phyloP scores from a whole-genome alignment of 1,140 invertebrate genomes.

The Microplitis mediator region DNA sequence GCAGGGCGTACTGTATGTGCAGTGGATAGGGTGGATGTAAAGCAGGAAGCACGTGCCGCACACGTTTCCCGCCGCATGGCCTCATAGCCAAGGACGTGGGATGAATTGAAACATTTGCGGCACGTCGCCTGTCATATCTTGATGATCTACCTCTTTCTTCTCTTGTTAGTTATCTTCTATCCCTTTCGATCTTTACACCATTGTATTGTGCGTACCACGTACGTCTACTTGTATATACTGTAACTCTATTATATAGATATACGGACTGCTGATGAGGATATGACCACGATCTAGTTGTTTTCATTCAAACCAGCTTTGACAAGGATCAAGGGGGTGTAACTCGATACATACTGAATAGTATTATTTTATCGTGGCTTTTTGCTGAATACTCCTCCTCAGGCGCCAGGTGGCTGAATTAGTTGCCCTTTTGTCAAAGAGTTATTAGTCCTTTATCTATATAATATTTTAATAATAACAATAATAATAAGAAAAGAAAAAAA shows the following conservation, averaged over 20 bases:
- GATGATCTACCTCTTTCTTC: constrained; percentile 17
- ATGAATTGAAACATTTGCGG: constrained; percentile 30
- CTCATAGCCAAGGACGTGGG: background rate
- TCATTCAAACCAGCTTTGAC: constrained; percentile 8
- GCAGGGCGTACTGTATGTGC: background rate
- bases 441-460: background rate
- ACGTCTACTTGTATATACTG: background rate
- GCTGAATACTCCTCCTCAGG: background rate
- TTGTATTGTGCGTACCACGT: background rate
- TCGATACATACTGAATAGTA: constrained; percentile 23
- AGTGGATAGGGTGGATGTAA: background rate
- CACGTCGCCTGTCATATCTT: constrained; percentile 27
- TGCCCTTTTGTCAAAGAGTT: background rate
- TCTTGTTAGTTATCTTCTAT: background rate
- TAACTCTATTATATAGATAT: background rate
- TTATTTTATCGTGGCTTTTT: constrained; percentile 21
- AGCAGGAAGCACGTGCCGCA: constrained; percentile 23
- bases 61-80: constrained; percentile 4
- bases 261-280: background rate
- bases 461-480: too few species aligned
- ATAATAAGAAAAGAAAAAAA: too few species aligned
- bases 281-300: background rate
- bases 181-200: background rate
- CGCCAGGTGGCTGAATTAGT: constrained; percentile 24
- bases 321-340: constrained; percentile 20